Percentiles rank a stretch among this genome's conserved stretches.
phyloP scores from a whole-genome alignment of 2,113 vertebrate species.

The Glareola pratincola region DNA sequence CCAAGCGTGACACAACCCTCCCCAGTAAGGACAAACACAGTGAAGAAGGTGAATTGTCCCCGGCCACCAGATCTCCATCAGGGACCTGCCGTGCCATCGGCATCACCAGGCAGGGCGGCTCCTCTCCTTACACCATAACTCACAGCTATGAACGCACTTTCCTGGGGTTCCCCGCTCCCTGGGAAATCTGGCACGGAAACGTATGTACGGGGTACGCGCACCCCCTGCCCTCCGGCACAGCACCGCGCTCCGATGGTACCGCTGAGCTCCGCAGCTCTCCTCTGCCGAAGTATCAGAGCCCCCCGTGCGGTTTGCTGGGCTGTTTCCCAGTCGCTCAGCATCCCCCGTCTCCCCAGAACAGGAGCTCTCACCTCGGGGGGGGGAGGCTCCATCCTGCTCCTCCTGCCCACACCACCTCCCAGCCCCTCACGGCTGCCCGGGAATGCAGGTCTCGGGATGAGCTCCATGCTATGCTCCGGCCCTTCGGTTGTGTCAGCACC shows the following conservation, averaged over 20 bases:
- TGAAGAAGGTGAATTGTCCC: not conserved
- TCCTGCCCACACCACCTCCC: not conserved
- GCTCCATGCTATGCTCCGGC: not conserved
- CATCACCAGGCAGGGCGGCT: fast-evolving
- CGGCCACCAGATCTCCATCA: not conserved
- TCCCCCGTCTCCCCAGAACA: not conserved
- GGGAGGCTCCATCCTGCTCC: not conserved
- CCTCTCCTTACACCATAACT: not conserved
- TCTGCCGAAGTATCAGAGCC: not conserved
- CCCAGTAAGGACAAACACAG: not conserved
- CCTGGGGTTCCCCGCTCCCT: not conserved
- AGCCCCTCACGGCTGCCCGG: fast-evolving
- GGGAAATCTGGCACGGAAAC: not conserved
- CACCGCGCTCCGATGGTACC: fast-evolving
- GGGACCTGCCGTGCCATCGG: fast-evolving
- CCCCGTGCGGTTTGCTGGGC: not conserved
- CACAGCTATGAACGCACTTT: not conserved
- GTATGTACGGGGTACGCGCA: fast-evolving
- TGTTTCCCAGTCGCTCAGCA: not conserved
- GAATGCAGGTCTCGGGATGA: not conserved
- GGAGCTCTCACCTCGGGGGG: not conserved
- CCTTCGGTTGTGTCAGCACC: not conserved
- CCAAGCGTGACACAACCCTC: not conserved
- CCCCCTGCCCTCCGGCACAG: fast-evolving
- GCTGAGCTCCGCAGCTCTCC: not conserved